Evolutionary conservation across 2,797 vertebrate genomes (phyloP).

Genomic region (Neopelma chrysocephalum): DNA sequence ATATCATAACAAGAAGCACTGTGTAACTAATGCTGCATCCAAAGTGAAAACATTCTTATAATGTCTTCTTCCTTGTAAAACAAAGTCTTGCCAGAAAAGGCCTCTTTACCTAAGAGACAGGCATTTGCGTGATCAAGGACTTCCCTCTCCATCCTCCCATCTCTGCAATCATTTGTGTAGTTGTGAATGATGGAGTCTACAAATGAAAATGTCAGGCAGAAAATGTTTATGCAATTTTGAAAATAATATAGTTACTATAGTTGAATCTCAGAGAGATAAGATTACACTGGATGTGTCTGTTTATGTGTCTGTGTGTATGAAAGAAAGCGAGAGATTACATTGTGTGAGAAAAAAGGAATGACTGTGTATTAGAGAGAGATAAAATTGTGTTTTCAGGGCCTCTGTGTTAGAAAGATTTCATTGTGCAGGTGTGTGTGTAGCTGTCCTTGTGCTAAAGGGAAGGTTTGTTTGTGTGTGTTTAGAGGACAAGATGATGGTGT

Average conservation of each 20-base stretch:
- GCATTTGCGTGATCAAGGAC: not conserved
- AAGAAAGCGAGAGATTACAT: constrained; percentile 37
- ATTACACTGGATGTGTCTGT: constrained; percentile 4
- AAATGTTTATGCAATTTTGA: constrained; percentile 38
- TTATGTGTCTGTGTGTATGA: not conserved
- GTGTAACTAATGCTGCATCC: not conserved
- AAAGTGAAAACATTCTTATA: constrained; percentile 1
- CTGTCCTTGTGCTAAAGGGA: not conserved
- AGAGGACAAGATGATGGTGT: not conserved
- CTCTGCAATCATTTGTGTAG: not conserved
- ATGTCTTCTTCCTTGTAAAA: not conserved
- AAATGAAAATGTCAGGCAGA: constrained; percentile 50
- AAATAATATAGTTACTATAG: constrained; percentile 40
- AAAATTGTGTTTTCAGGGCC: constrained; percentile 28
- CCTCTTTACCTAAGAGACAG: not conserved
- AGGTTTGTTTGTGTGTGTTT: not conserved
- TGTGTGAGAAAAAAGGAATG: constrained; percentile 16
- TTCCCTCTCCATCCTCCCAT: not conserved
- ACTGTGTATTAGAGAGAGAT: constrained; percentile 17
- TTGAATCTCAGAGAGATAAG: constrained; percentile 48
- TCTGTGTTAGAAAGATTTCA: constrained; percentile 18
- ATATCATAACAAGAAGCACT: not conserved
- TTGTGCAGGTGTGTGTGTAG: not conserved
- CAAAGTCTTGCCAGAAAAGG: not conserved
- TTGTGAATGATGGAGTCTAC: constrained; percentile 31